Base-by-base conservation (phyloP, 2,888 invertebrate genomes). In the Drosophila meridiana region DNA sequence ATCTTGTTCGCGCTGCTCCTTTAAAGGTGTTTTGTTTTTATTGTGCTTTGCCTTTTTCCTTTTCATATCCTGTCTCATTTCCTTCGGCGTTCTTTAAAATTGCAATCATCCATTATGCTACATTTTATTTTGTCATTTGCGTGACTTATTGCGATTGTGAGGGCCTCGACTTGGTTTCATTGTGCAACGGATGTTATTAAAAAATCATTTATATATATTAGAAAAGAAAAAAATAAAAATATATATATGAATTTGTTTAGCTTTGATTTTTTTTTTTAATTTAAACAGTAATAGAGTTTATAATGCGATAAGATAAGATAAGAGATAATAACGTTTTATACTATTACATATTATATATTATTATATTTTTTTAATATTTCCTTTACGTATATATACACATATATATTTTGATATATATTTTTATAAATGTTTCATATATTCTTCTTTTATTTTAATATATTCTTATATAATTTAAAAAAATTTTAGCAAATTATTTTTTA, bases 51-150 rank as follows among this genome's bases (percentile, higher is more conserved):
- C 45, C 50, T 36, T 32, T 34, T 56, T 48, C 43, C 26, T 58
- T 43, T 47, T 57, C 75, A 78, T 76, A 79, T 78, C 78, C 71
- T 57, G 55, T 52, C 67, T 52, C 55, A 78, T 78, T 78, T 79
- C 80, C 78, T 67, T 67, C 32, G 2, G 50, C 45, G 34, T 58
- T 6, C 34, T 30, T 65, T 47, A 36, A 45, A 53, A 45, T 26
- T 38, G 34, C 36, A 68, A 48, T 77, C 48, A 65, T 75, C 71
- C 42, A 59, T 67, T 67, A 48, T 64, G 48, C 28, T 42, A 38
- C 53, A 63, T 55, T 45, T 65, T 65, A 45, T 59, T 26, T 67
- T 43, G 36, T 48, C 48, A 43, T 57, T 68, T 67, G 36, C 28
- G 68, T 50, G 52, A 67, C 58, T 68, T 68, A 68, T 68, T 45